phyloP scores from a whole-genome alignment of 2,113 vertebrate species.

The Otocyon megalotis region DNA sequence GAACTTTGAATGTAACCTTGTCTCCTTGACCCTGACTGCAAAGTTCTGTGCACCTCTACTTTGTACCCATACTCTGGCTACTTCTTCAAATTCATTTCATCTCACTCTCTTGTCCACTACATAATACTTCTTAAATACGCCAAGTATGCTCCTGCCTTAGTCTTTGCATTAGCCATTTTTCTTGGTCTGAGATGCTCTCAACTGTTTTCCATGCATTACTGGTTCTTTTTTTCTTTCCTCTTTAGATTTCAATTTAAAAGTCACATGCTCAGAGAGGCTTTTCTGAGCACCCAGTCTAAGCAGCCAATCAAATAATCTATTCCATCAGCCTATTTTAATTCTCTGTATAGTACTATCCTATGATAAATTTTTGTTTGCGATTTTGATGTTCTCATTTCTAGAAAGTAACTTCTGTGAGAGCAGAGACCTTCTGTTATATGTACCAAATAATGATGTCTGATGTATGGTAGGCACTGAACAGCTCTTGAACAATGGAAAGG shows the following conservation, averaged over 20 bases:
- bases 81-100: neutral
- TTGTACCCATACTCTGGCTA: neutral
- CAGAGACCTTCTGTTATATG: neutral
- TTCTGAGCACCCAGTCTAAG: neutral
- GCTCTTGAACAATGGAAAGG: neutral
- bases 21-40: neutral
- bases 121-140: neutral
- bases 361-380: neutral
- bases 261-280: neutral
- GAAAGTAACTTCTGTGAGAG: neutral
- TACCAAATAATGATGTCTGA: neutral
- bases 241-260: neutral
- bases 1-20: neutral
- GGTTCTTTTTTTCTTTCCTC: neutral
- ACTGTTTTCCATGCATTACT: neutral
- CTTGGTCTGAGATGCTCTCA: neutral
- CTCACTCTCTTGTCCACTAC: neutral
- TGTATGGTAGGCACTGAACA: neutral
- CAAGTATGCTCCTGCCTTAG: neutral
- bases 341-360: neutral
- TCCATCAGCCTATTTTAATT: neutral
- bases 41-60: neutral
- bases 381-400: neutral
- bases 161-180: neutral
- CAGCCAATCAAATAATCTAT: neutral